phyloP scores from a whole-genome alignment of 37 sponge, comb jelly and placozoan genomes.

The Mnemiopsis leidyi region DNA sequence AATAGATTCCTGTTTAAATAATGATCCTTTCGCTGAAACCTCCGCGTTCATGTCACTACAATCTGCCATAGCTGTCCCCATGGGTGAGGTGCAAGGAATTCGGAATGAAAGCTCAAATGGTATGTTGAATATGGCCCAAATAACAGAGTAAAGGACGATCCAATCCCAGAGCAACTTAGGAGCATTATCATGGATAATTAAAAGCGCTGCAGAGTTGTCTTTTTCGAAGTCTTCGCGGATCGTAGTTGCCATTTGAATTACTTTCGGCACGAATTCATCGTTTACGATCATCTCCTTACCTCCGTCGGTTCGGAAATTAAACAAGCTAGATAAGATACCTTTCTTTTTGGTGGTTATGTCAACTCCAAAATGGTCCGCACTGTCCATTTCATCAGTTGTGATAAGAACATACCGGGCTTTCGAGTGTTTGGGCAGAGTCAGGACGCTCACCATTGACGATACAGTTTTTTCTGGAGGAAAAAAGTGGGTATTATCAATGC shows the following conservation, averaged over 20 bases:
- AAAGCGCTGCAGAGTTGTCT: background rate
- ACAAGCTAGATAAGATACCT: background rate
- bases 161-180: constrained; percentile 25
- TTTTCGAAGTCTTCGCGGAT: background rate
- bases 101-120: constrained; percentile 14
- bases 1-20: constrained; percentile 3
- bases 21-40: background rate
- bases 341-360: background rate
- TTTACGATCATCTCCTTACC: background rate
- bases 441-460: background rate
- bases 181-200: constrained; percentile 32
- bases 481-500: no score
- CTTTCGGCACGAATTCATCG: background rate
- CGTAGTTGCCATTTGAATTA: background rate
- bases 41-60: background rate
- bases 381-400: background rate
- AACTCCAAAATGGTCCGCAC: background rate
- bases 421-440: background rate
- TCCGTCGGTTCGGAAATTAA: background rate
- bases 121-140: background rate
- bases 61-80: background rate
- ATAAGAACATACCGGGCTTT: background rate
- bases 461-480: background rate
- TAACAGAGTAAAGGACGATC: background rate
- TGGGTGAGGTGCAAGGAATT: constrained; percentile 7